These are phyloP conservation scores for Camponotus vicinus DNA, from an alignment of 1,140 invertebrate genomes.

Conservation along the genomic window DNA sequence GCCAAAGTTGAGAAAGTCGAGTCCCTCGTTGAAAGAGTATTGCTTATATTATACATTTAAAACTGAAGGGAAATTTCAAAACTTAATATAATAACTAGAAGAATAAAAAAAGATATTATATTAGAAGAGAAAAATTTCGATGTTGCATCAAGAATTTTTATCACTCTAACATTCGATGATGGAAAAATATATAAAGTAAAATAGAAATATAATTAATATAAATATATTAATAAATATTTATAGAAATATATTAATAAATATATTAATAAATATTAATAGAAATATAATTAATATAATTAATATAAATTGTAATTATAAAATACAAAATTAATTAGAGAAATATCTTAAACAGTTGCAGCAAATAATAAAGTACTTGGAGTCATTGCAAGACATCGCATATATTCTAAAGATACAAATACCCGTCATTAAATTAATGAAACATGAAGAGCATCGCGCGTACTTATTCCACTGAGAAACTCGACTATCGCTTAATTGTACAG, in stretches of 20 bases:
- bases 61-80: neutral
- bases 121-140: neutral
- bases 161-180: neutral
- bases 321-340: neutral
- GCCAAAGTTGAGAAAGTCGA: conserved; percentile 16
- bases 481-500: neutral
- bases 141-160: neutral
- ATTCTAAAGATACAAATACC: neutral
- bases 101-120: neutral
- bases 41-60: neutral
- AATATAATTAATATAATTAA: neutral
- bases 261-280: too few species aligned
- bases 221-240: too few species aligned
- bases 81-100: neutral
- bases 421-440: neutral
- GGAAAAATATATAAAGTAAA: too few species aligned
- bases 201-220: neutral
- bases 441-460: neutral
- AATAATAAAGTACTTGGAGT: too few species aligned
- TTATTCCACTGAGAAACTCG: neutral
- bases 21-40: neutral
- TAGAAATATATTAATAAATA: too few species aligned
- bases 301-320: neutral
- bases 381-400: neutral
- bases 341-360: neutral